These are phyloP conservation scores for Formica exsecta DNA, from an alignment of 1,140 invertebrate genomes.

Conservation along the genomic window DNA sequence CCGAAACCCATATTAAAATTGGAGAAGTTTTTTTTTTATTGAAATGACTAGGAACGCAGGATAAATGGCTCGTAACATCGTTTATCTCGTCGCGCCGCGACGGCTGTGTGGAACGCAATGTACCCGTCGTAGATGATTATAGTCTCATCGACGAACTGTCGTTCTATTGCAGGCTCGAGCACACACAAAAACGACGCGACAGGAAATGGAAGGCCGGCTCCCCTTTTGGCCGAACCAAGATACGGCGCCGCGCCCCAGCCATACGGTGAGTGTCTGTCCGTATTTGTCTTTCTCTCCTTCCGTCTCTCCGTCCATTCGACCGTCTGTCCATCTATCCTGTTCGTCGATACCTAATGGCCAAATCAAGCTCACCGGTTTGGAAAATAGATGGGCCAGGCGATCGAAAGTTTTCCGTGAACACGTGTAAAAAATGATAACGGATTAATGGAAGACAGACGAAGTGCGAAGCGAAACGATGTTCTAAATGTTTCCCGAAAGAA, in stretches of 20 bases:
- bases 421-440: constrained; percentile 45
- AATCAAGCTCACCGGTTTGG: constrained; percentile 67
- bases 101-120: not conserved
- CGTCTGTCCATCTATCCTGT: not conserved
- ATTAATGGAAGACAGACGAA: constrained; percentile 27
- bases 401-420: constrained; percentile 35
- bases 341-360: constrained; percentile 49
- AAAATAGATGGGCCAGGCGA: constrained; percentile 41
- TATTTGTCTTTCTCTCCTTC: not conserved
- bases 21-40: not conserved
- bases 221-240: constrained; percentile 94
- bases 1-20: constrained; percentile 1
- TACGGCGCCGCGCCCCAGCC: constrained; percentile 94
- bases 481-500: not conserved
- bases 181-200: constrained; percentile 85
- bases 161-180: constrained; percentile 85
- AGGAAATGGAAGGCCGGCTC: constrained; percentile 90
- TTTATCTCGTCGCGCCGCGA: constrained; percentile 25
- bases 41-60: constrained; percentile 1
- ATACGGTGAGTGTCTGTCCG: constrained; percentile 90
- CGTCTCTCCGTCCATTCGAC: constrained; percentile 4
- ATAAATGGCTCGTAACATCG: constrained; percentile 46
- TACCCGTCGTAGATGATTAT: constrained; percentile 40
- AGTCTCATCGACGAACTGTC: constrained; percentile 62
- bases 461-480: constrained; percentile 14